These are phyloP conservation scores for Mythimna pallens DNA, from an alignment of 2,888 invertebrate genomes.

Conservation along the genomic window DNA sequence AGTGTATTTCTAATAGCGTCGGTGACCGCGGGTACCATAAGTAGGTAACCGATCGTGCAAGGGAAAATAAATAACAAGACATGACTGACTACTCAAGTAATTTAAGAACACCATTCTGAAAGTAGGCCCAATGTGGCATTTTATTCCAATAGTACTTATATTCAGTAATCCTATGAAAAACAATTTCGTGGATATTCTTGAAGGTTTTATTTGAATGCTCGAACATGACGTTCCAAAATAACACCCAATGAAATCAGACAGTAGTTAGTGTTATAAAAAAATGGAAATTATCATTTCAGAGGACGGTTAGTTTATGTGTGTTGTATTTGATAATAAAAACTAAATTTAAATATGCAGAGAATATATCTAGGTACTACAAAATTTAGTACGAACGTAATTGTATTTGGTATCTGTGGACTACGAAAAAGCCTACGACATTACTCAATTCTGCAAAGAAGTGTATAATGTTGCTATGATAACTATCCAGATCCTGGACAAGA, in stretches of 20 bases:
- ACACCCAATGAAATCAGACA: not conserved
- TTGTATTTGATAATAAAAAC: too few species aligned
- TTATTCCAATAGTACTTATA: not conserved
- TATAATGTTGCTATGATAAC: not conserved
- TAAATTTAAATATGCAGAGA: too few species aligned
- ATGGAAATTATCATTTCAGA: too few species aligned
- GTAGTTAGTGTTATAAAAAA: not conserved
- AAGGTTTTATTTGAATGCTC: too few species aligned
- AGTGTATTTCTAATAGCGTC: slow-evolving; percentile 31
- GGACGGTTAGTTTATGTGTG: too few species aligned
- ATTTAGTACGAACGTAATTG: too few species aligned
- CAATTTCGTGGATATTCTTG: too few species aligned
- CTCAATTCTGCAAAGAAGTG: too few species aligned
- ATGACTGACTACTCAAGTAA: not conserved
- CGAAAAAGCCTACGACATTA: too few species aligned
- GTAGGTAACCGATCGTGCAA: slow-evolving; percentile 4
- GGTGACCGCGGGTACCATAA: slow-evolving; percentile 22
- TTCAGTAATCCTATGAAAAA: too few species aligned
- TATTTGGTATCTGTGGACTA: too few species aligned
- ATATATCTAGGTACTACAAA: too few species aligned
- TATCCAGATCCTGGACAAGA: not conserved
- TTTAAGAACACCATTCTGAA: not conserved
- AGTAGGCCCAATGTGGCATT: not conserved
- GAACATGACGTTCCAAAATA: not conserved
- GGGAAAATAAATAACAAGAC: slow-evolving; percentile 3